Conservation (phyloP, 2,113 vertebrate genomes). For the Ptilorrhoa leucosticta region DNA sequence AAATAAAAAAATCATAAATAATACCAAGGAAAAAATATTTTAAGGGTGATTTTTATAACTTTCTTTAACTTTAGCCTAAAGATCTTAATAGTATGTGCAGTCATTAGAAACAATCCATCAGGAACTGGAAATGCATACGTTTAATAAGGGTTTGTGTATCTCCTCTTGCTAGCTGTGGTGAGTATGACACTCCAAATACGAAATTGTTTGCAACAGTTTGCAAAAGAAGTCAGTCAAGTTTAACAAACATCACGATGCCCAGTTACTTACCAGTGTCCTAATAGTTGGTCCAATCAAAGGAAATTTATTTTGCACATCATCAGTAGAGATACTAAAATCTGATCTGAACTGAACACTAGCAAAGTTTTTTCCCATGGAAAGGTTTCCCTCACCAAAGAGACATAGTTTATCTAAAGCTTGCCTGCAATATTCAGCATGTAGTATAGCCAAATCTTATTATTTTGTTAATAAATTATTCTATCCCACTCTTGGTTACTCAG, state of each 20-base stretch:
- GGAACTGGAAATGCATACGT: neutral
- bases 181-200: neutral
- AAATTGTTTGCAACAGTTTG: neutral
- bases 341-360: neutral
- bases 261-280: neutral
- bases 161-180: neutral
- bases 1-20: neutral
- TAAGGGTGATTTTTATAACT: neutral
- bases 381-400: neutral
- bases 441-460: neutral
- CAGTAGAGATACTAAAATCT: neutral
- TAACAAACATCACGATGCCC: neutral
- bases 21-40: neutral
- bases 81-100: neutral
- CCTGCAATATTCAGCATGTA: neutral
- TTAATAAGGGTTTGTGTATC: neutral
- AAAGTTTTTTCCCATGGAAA: neutral
- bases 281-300: neutral
- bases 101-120: neutral
- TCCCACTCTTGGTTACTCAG: neutral
- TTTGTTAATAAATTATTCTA: neutral
- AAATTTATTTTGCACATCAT: neutral
- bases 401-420: neutral
- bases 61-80: conserved; percentile 19
- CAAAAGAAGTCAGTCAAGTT: neutral